These are phyloP conservation scores for Fragum sueziense DNA, from an alignment of 2,888 invertebrate species.

Conservation along the genomic window DNA sequence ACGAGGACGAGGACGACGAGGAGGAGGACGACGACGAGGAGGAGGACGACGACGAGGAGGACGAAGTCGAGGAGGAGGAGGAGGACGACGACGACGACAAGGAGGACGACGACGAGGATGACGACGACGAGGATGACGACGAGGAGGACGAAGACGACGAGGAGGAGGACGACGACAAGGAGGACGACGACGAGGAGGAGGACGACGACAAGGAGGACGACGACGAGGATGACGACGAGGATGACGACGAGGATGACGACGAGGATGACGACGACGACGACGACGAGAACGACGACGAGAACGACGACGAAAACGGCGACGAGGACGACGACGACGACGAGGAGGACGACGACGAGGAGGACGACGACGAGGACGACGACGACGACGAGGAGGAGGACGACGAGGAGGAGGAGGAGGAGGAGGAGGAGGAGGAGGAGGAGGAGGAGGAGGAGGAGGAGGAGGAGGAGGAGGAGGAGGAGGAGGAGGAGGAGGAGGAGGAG, in stretches of 20 bases:
- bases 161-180: not conserved
- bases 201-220: not conserved
- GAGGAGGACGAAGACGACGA: too few species aligned
- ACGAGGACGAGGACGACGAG: too few species aligned
- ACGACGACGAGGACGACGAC: not conserved
- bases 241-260: not conserved
- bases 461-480: conserved; percentile 14
- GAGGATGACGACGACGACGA: not conserved
- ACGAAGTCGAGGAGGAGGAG: too few species aligned
- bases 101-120: too few species aligned
- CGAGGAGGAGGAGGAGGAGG: not conserved
- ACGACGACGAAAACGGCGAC: not conserved
- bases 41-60: too few species aligned
- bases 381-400: not conserved
- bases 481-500: not conserved
- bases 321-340: not conserved
- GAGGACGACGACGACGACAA: too few species aligned
- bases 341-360: not conserved
- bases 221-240: not conserved
- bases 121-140: too few species aligned
- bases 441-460: not conserved
- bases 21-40: too few species aligned
- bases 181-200: not conserved
- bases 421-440: not conserved
- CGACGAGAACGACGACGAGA: not conserved